Percentiles rank a stretch among this genome's conserved stretches.
phyloP scores from a whole-genome alignment of 1,140 invertebrate genomes.

The Drosophila watanabei region DNA sequence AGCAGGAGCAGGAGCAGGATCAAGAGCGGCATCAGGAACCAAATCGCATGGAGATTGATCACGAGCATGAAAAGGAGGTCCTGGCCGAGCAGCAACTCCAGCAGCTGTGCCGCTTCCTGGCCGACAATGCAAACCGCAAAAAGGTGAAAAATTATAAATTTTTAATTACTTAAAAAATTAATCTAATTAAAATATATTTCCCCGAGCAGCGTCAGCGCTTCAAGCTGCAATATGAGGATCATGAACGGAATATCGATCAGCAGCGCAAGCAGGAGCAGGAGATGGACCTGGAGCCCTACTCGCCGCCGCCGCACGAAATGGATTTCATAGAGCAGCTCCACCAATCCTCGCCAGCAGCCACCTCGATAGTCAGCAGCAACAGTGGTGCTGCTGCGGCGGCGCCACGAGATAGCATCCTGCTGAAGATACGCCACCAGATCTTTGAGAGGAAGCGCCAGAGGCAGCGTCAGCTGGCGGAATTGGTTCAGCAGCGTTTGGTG shows the following conservation, averaged over 20 bases:
- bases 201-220: slow-evolving; percentile 49
- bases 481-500: slow-evolving; percentile 62
- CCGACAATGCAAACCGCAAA: slow-evolving; percentile 73
- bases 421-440: slow-evolving; percentile 80
- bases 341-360: slow-evolving; percentile 6
- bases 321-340: slow-evolving; percentile 64
- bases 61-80: slow-evolving; percentile 27
- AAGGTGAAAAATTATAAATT: slow-evolving; percentile 40
- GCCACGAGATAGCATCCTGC: slow-evolving; percentile 70
- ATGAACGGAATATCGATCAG: not conserved
- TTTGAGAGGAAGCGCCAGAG: slow-evolving; percentile 76
- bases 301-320: slow-evolving; percentile 44
- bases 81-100: slow-evolving; percentile 67
- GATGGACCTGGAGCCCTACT: slow-evolving; percentile 3
- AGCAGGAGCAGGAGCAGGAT: slow-evolving; percentile 5
- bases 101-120: slow-evolving; percentile 76
- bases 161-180: not conserved
- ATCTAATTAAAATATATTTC: not conserved
- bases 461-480: slow-evolving; percentile 62
- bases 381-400: slow-evolving; percentile 15
- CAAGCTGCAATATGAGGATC: slow-evolving; percentile 35
- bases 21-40: slow-evolving; percentile 17
- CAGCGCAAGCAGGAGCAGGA: slow-evolving; percentile 12
- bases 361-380: not conserved
- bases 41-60: not conserved